These are phyloP conservation scores for Plodia interpunctella DNA, from an alignment of 1,140 invertebrate species.

Conservation along the genomic window DNA sequence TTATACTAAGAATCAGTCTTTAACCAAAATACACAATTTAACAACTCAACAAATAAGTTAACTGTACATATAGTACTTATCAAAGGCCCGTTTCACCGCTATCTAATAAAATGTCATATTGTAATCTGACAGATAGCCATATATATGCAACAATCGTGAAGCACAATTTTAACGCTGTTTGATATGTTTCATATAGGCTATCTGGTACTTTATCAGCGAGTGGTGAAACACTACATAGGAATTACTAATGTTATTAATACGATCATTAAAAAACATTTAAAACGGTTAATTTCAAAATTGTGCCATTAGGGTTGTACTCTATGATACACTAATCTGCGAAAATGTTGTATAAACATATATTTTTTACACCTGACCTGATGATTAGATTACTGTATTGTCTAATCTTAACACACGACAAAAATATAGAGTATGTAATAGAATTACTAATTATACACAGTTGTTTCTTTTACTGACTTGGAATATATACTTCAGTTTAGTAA, in stretches of 20 bases:
- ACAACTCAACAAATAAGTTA: constrained; percentile 43
- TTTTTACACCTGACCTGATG: too few species aligned
- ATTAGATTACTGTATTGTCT: too few species aligned
- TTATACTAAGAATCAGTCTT: constrained; percentile 53
- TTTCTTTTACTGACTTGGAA: neutral
- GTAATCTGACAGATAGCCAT: too few species aligned
- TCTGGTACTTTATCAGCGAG: too few species aligned
- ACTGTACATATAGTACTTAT: constrained; percentile 25
- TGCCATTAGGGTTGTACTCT: constrained; percentile 40
- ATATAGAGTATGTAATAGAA: too few species aligned
- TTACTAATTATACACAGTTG: neutral
- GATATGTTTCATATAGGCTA: too few species aligned
- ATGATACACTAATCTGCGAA: constrained; percentile 8
- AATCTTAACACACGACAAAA: too few species aligned
- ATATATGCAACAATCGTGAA: too few species aligned
- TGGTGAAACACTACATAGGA: constrained; percentile 2
- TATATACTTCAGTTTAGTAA: too few species aligned
- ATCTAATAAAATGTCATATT: too few species aligned
- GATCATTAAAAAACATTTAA: neutral
- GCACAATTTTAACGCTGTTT: too few species aligned
- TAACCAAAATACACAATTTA: constrained; percentile 56
- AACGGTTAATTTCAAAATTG: constrained; percentile 29
- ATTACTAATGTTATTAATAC: neutral
- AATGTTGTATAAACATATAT: neutral
- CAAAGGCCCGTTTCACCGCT: too few species aligned